These are phyloP conservation scores for Lateolabrax maculatus DNA, from an alignment of 2,797 vertebrate genomes.

Conservation along the genomic window DNA sequence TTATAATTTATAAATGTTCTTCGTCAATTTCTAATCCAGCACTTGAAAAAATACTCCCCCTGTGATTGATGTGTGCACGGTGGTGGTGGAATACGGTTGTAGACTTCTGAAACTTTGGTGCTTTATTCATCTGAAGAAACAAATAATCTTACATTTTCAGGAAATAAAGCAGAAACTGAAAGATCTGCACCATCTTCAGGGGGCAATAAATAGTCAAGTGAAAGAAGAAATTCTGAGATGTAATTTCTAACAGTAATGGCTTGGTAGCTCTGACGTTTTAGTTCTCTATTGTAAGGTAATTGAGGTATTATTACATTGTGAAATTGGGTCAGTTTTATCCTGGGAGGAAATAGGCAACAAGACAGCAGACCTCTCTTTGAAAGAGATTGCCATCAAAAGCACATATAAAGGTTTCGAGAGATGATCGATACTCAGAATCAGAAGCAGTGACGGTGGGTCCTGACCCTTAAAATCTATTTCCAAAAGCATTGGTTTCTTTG, in stretches of 20 bases:
- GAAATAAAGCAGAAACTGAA: slow-evolving; percentile 24
- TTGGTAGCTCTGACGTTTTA: slow-evolving; percentile 51
- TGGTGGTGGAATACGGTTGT: background rate
- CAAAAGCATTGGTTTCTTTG: slow-evolving; percentile 40
- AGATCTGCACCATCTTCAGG: slow-evolving; percentile 51
- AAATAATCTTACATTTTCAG: slow-evolving; percentile 22
- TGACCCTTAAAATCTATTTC: slow-evolving; percentile 61
- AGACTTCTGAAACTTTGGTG: slow-evolving; percentile 11
- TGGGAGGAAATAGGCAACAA: slow-evolving; percentile 65
- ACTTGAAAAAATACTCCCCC: slow-evolving; percentile 18
- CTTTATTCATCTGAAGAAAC: slow-evolving; percentile 16
- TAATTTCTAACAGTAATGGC: slow-evolving; percentile 74
- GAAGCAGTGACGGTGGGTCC: slow-evolving; percentile 45
- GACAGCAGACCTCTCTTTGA: slow-evolving; percentile 50
- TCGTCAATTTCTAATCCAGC: slow-evolving; percentile 18
- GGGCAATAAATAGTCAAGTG: slow-evolving; percentile 56
- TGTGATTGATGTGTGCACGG: slow-evolving; percentile 18
- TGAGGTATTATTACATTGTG: slow-evolving; percentile 74
- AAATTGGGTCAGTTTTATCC: slow-evolving; percentile 76
- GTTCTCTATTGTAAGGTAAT: slow-evolving; percentile 73
- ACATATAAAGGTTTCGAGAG: slow-evolving; percentile 56
- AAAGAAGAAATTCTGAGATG: slow-evolving; percentile 69
- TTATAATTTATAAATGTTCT: slow-evolving; percentile 22
- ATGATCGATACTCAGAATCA: slow-evolving; percentile 65
- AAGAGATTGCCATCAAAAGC: slow-evolving; percentile 69